A percentile compares a stretch with the other conserved stretches of the same genome.
Conservation (phyloP, 2,888 invertebrate genomes). For the Sarcophaga rosellei region DNA sequence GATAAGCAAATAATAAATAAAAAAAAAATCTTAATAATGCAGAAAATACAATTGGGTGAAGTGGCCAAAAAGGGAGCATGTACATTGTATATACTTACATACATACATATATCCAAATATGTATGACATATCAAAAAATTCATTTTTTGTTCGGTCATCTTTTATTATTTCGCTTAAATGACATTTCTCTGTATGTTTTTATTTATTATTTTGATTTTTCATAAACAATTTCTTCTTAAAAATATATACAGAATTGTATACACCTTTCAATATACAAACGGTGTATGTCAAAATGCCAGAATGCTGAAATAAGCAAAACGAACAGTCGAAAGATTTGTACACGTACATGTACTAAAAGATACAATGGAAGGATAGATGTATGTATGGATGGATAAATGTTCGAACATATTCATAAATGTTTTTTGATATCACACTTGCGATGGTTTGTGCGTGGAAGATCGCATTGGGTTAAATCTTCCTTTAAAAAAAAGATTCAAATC, state of each 20-base stretch:
- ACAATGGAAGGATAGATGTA: slow-evolving; percentile 1
- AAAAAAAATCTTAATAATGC: background rate
- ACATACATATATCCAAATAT: no score
- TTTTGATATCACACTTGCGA: slow-evolving; percentile 1
- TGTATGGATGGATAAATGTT: slow-evolving; percentile 18
- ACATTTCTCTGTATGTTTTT: background rate
- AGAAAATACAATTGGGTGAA: background rate
- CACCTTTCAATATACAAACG: slow-evolving; percentile 34
- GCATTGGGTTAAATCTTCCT: no score
- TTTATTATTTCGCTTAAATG: slow-evolving; percentile 6
- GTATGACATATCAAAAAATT: background rate
- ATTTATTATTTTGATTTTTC: background rate
- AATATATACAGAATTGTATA: slow-evolving; percentile 11
- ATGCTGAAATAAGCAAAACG: slow-evolving; percentile 52
- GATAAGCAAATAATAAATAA: slow-evolving; percentile 45
- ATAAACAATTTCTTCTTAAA: slow-evolving; percentile 16
- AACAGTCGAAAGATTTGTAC: slow-evolving; percentile 18
- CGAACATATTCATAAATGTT: background rate
- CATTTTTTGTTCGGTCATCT: background rate
- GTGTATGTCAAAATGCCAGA: slow-evolving; percentile 64
- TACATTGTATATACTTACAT: background rate
- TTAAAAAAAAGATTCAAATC: background rate
- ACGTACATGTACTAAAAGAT: slow-evolving; percentile 2
- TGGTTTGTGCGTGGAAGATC: background rate
- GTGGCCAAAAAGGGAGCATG: background rate